phyloP scores from a whole-genome alignment of 2,888 invertebrate genomes.

The Machimus rusticus region DNA sequence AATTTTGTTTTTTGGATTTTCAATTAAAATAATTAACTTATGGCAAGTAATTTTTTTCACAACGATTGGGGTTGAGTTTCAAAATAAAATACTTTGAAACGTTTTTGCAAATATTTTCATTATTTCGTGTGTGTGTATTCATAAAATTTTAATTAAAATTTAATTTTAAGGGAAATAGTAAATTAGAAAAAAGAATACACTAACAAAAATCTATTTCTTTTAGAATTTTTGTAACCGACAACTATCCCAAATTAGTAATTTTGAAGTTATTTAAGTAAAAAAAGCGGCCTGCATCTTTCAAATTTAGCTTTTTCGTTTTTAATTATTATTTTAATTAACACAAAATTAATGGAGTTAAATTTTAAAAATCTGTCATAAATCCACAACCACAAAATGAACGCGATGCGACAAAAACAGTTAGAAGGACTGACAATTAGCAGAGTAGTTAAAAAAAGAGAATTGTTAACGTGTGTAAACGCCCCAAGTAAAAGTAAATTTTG shows the following conservation, averaged over 20 bases:
- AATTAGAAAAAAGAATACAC: not conserved
- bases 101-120: not conserved
- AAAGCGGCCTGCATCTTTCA: too few species aligned
- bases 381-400: slow-evolving; percentile 39
- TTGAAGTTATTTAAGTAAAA: too few species aligned
- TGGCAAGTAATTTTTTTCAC: not conserved
- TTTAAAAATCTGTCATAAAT: slow-evolving; percentile 1
- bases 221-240: too few species aligned
- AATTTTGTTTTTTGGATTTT: not conserved
- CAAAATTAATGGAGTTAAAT: not conserved
- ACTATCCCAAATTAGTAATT: too few species aligned
- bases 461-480: slow-evolving; percentile 46
- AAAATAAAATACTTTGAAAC: not conserved
- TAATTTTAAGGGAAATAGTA: not conserved
- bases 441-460: slow-evolving; percentile 7
- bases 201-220: too few species aligned
- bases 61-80: not conserved
- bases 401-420: slow-evolving; percentile 18
- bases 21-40: not conserved
- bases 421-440: slow-evolving; percentile 28
- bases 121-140: not conserved
- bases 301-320: too few species aligned
- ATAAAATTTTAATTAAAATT: not conserved
- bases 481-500: slow-evolving; percentile 32
- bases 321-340: too few species aligned